These are phyloP conservation scores for Conchocele bisecta DNA, from an alignment of 2,888 invertebrate genomes.

Conservation along the genomic window DNA sequence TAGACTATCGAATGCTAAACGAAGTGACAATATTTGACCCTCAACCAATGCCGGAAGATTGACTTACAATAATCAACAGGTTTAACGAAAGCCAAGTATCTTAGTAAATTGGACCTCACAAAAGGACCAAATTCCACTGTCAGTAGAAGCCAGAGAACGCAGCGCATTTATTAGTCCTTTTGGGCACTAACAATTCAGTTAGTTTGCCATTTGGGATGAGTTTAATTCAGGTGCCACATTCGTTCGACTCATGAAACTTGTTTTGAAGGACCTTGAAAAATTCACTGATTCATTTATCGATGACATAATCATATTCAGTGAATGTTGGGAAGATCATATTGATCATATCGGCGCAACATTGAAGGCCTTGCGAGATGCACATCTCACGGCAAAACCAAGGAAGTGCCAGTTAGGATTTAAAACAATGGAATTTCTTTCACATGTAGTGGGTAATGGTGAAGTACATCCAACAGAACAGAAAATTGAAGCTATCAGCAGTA, in stretches of 20 bases:
- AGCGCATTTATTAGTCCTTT: background rate
- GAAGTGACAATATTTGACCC: background rate
- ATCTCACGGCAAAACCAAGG: background rate
- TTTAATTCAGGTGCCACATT: background rate
- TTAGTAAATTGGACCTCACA: constrained; percentile 1
- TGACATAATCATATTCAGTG: constrained; percentile 6
- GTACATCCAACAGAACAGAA: background rate
- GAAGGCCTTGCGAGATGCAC: background rate
- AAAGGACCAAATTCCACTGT: background rate
- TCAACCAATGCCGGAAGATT: background rate
- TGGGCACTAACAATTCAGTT: background rate
- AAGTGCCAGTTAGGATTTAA: background rate
- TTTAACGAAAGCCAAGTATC: background rate
- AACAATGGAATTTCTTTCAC: background rate
- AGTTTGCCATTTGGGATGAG: constrained; percentile 5
- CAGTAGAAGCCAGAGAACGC: background rate
- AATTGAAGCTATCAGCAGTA: background rate
- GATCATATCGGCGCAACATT: background rate
- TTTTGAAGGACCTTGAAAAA: background rate
- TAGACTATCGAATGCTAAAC: background rate
- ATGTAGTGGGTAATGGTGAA: constrained; percentile 1
- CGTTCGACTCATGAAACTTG: background rate
- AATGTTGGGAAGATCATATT: background rate
- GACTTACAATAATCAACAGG: background rate
- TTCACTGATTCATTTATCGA: background rate